Evolutionary conservation across 2,888 invertebrate species (phyloP).

Genomic region (Diogma glabrata): DNA sequence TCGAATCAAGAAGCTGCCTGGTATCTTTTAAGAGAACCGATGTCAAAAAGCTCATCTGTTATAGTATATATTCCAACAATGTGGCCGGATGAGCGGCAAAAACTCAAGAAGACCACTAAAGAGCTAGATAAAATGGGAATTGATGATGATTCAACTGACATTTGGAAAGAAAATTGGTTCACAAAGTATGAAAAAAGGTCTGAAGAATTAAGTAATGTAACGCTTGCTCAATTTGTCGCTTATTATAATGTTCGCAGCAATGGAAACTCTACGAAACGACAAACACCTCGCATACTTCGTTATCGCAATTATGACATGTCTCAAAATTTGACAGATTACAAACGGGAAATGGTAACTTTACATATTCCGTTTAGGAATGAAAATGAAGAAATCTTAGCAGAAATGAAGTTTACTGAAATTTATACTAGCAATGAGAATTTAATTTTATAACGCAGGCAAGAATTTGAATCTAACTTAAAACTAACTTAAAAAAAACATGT

Average conservation of each 20-base stretch:
- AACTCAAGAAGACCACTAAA: neutral
- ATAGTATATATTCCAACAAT: constrained; percentile 30
- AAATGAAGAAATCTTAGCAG: too few relatives aligned
- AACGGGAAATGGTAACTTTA: too few relatives aligned
- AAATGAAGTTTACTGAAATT: too few relatives aligned
- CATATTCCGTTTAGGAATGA: neutral
- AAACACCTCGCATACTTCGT: neutral
- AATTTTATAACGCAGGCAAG: neutral
- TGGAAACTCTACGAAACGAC: neutral
- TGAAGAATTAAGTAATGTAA: neutral
- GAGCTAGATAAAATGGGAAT: neutral
- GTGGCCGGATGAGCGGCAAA: constrained; percentile 31
- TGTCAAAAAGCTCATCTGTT: constrained; percentile 27
- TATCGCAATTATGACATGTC: too few relatives aligned
- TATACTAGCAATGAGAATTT: too few relatives aligned
- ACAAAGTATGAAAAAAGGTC: neutral
- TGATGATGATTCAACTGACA: neutral
- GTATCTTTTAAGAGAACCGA: constrained; percentile 34
- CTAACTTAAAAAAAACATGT: too few relatives aligned
- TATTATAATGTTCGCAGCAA: neutral
- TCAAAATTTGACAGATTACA: neutral
- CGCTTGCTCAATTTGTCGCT: neutral
- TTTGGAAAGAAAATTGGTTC: constrained; percentile 1
- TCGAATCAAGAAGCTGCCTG: constrained; percentile 34
- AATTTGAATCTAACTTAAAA: constrained; percentile 7